These are phyloP conservation scores for Epinephelus cyanopodus DNA, from an alignment of 2,113 vertebrate genomes.

Conservation along the genomic window DNA sequence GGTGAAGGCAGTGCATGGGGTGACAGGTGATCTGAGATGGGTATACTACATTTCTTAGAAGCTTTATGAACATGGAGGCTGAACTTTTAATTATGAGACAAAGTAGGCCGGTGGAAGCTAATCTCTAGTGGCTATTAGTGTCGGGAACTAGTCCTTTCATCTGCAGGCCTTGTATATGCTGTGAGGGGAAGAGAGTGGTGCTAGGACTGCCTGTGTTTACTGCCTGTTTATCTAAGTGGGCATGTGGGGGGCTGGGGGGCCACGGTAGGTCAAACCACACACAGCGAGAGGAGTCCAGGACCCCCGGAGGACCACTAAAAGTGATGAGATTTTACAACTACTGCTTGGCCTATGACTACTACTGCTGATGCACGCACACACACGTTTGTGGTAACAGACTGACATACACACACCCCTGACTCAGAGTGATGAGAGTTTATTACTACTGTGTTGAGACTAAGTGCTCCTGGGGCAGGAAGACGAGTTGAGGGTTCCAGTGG, in stretches of 20 bases:
- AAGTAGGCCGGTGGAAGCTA: constrained; percentile 61
- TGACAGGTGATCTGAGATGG: constrained; percentile 15
- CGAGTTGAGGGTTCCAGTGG: constrained; percentile 68
- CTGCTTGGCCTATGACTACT: constrained; percentile 74
- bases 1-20: constrained; percentile 1
- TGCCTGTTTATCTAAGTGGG: constrained; percentile 84
- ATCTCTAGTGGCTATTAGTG: constrained; percentile 78
- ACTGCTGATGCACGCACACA: constrained; percentile 51
- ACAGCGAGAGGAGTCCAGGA: constrained; percentile 78
- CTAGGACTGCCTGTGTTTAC: constrained; percentile 78
- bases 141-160: constrained; percentile 78
- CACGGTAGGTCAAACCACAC: constrained; percentile 83
- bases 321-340: constrained; percentile 81
- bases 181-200: constrained; percentile 71
- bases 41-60: constrained; percentile 48
- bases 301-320: constrained; percentile 80
- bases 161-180: constrained; percentile 79
- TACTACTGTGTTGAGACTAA: constrained; percentile 82
- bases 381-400: constrained; percentile 45
- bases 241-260: constrained; percentile 74
- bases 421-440: constrained; percentile 83
- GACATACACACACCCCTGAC: constrained; percentile 63
- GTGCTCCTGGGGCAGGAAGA: constrained; percentile 73
- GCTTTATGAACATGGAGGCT: constrained; percentile 58
- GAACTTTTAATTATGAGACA: constrained; percentile 73